Percentiles rank a stretch among this genome's conserved stretches.
These are phyloP conservation scores for Pachymerium ferrugineum DNA, from an alignment of 2,888 invertebrate genomes.

Conservation along the genomic window DNA sequence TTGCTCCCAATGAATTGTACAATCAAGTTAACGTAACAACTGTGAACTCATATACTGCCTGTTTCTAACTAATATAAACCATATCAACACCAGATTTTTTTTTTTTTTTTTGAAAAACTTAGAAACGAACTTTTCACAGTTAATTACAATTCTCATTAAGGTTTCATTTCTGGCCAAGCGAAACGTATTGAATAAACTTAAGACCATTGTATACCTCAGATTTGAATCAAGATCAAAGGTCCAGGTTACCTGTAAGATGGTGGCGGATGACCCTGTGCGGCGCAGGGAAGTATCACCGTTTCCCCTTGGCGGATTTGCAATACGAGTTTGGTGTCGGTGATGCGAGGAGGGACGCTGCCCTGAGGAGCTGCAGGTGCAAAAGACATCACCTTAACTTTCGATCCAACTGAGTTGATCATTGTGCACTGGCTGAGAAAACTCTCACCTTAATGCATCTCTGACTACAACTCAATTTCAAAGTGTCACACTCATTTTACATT, in stretches of 20 bases:
- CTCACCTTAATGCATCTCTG: neutral
- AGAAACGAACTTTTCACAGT: too few species aligned
- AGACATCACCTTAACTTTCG: conserved; percentile 3
- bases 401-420: too few species aligned
- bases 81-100: too few species aligned
- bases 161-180: too few species aligned
- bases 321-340: conserved; percentile 33
- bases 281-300: conserved; percentile 33
- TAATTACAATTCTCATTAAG: too few species aligned
- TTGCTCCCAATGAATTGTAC: too few species aligned
- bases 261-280: conserved; percentile 36
- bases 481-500: neutral
- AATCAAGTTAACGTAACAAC: too few species aligned
- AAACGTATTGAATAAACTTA: too few species aligned
- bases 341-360: conserved; percentile 36
- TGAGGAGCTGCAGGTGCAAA: conserved; percentile 34
- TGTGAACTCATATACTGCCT: too few species aligned
- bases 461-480: neutral
- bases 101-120: too few species aligned
- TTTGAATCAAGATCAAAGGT: neutral
- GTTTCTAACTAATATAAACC: too few species aligned
- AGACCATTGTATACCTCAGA: neutral
- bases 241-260: conserved; percentile 34
- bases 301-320: conserved; percentile 33
- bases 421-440: neutral